Conservation (phyloP, 2,797 vertebrate genomes). For the Dipus sagitta region DNA sequence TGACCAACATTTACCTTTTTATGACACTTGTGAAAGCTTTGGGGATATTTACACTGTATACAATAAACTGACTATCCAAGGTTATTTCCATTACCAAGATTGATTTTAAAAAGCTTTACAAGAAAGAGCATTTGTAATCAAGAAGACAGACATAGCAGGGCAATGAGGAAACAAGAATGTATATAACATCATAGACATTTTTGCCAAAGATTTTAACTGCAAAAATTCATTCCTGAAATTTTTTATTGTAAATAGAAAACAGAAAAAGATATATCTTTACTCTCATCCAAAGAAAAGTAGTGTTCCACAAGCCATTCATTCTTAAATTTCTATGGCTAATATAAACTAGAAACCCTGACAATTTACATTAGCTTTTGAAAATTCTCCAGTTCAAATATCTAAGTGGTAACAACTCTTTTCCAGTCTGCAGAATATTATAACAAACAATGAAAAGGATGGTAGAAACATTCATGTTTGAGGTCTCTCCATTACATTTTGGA, state of each 20-base stretch:
- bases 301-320: neutral
- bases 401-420: neutral
- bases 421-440: neutral
- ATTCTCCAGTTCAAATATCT: slow-evolving; percentile 10
- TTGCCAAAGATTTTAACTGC: slow-evolving; percentile 15
- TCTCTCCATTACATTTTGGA: slow-evolving; percentile 47
- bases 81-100: slow-evolving; percentile 59
- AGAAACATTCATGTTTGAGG: neutral
- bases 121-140: slow-evolving; percentile 41
- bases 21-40: slow-evolving; percentile 70
- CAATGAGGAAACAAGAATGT: neutral
- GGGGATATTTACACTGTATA: slow-evolving; percentile 48
- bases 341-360: neutral
- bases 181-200: neutral
- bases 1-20: slow-evolving; percentile 67
- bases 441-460: neutral
- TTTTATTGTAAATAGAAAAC: neutral
- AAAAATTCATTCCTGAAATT: neutral
- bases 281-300: neutral
- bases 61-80: slow-evolving; percentile 59
- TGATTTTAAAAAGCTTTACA: slow-evolving; percentile 25
- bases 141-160: neutral
- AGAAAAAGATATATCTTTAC: neutral
- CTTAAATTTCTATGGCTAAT: neutral
- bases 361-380: slow-evolving; percentile 22